Base-by-base conservation (phyloP, 1,140 invertebrate genomes). In the Acyrthosiphon pisum region DNA sequence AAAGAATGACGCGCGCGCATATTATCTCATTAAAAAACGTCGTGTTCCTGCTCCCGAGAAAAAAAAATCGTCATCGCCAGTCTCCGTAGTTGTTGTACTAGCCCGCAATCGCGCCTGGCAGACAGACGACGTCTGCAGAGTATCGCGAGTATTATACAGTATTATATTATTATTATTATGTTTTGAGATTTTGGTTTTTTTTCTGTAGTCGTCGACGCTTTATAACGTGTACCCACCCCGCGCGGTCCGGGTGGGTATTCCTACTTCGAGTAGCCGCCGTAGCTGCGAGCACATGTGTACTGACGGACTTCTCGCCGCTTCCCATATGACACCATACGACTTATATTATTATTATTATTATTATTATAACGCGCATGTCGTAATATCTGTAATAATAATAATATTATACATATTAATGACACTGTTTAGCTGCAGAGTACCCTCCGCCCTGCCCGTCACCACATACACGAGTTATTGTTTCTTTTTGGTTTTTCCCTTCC, bases 11-110 rank as follows among this genome's bases (percentile, higher is more conserved):
- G 30, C 60, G 60, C 60, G 60, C 60, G 60, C 60, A 68, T n/a
- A 68, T 68, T n/a, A 68, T 68, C 60, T 68, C 60, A 68, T 68
- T 68, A 68, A 68, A 68, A 68, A 68, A 68, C 60, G 60, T 68
- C 30, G 60, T 68, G 60, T 68, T 60, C 30, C 4, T 50, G 48
- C 48, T 8, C 26, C 9, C 60, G 60, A 68, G 30, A 68, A n/a
- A 68, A 68, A 68, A 68, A 60, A 60, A 60, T 60, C 56, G 18
- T n/a, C 60, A n/a, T n/a, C 60, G 30, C n/a, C 60, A 11, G 60
- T 68, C 60, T 41, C 41, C 2, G 41, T 41, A 41, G 60, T 53
- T 6, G 50, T 46, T 68, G 4, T 68, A n/a, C 6, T 30, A n/a
- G 30, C 20, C 30, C 30, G 30, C 0, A 68, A 68, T 68, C 60